A percentile compares a stretch with the other conserved stretches of the same genome.
phyloP scores from a whole-genome alignment of 2,888 invertebrate genomes.

The Drosophila neonasuta region DNA sequence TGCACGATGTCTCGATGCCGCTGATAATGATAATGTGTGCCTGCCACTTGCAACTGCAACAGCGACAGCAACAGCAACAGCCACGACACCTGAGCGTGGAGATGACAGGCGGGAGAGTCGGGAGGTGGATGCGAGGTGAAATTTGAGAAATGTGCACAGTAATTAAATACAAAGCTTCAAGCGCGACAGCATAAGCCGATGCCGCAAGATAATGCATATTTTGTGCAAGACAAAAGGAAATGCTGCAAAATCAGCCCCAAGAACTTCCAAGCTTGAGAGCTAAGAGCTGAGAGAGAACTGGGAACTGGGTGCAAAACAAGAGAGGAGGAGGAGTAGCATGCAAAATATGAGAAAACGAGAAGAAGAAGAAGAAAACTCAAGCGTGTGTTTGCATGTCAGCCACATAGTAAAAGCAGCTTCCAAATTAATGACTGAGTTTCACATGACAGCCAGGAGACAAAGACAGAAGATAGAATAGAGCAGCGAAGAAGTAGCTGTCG shows the following conservation, averaged over 20 bases:
- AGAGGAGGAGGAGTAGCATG: slow-evolving; percentile 36
- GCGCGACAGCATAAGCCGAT: slow-evolving; percentile 58
- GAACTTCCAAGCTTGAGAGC: slow-evolving; percentile 5
- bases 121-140: slow-evolving; percentile 41
- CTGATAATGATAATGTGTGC: slow-evolving; percentile 66
- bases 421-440: slow-evolving; percentile 74
- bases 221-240: slow-evolving; percentile 71
- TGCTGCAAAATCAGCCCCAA: slow-evolving; percentile 36
- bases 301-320: slow-evolving; percentile 6
- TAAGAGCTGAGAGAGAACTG: neutral
- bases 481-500: neutral
- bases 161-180: slow-evolving; percentile 71
- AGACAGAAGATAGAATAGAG: slow-evolving; percentile 1
- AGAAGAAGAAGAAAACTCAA: slow-evolving; percentile 30
- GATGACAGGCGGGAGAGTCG: slow-evolving; percentile 27
- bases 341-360: slow-evolving; percentile 70
- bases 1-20: slow-evolving; percentile 49
- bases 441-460: slow-evolving; percentile 46
- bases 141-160: slow-evolving; percentile 74
- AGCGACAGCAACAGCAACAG: slow-evolving; percentile 11
- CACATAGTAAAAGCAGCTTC: slow-evolving; percentile 55
- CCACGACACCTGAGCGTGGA: slow-evolving; percentile 59
- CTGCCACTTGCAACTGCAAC: slow-evolving; percentile 30
- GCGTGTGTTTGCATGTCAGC: slow-evolving; percentile 44
- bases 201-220: slow-evolving; percentile 72